Evolutionary conservation across 2,797 vertebrate species (phyloP), one percentile per base, ranked within the genome.

Genomic region (Malurus leucopterus): DNA sequence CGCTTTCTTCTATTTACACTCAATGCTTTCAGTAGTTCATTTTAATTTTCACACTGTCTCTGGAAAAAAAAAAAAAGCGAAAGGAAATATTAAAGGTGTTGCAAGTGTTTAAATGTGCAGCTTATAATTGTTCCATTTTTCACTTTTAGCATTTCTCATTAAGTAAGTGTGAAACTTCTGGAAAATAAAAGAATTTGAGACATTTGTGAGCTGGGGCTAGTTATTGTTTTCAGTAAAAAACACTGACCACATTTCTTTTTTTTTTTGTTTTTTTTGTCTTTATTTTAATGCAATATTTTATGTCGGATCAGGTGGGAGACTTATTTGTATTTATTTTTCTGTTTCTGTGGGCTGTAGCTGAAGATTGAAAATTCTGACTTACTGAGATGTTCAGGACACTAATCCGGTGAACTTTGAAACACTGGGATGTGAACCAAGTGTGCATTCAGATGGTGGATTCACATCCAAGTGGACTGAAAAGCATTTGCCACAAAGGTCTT

Each of bases 401-500:
- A 87, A 77, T 94, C 80, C 91, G 40, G 86, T 74, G 91, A 96
- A 90, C 80, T 95, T 95, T 92, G 69, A 93, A 94, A 84, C 78
- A 68, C 73, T 92, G 86, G 40, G 83, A 83, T 84, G 79, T 68
- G 73, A 91, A 87, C 49, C 78, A 92, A 90, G 53, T 26, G 9
- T 59, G 29, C 73, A 61, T 87, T 81, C 67, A 72, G 50, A 77
- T 79, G 75, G 79, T 50, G 80, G 64, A 90, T 91, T 93, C 15
- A 8, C 14, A 44, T 65, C 84, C 61, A 84, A 36, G 49, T 69
- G 63, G 55, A 54, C 77, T 68, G 68, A 91, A 92, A 81, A 44
- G 24, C 57, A 44, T 93, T 94, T 94, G n/a, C 61, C 34, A 38
- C 65, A 82, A 91, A 91, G 8, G 9, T 90, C 80, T 89, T 86